Evolutionary conservation across 2,113 vertebrate genomes (phyloP), one percentile per base, ranked within the genome.

Genomic region (Phylloscopus whistleri): DNA sequence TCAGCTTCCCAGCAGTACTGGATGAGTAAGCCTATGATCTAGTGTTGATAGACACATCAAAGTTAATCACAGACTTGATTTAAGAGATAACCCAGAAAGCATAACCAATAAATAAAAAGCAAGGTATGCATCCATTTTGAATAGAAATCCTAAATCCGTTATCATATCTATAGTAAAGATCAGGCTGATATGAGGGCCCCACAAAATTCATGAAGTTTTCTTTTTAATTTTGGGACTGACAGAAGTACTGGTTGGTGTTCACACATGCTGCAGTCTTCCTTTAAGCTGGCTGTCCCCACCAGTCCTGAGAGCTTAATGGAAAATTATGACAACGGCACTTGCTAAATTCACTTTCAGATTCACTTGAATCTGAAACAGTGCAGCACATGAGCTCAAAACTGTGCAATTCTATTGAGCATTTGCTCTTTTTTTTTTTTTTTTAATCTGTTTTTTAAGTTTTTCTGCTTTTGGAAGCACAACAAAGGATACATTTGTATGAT

Each of bases 21-120:
- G 85, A 62, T 83, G 84, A 93, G 41, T 66, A 77, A 67, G 90
- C 30, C 79, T 95, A 14, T 95, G 96, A 95, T 96, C 79, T 84
- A 43, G 33, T 44, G 23, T 41, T 96, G 94, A 95, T 80, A 95
- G 95, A 86, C 94, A 94, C 88, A 92, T 94, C 92, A 95, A 96
- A 96, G 94, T 93, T 95, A 86, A 93, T 86, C 94, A 69, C 14
- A 84, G 72, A 43, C 51, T 80, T 90, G 83, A 93, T 92, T 90
- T 92, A 77, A 84, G 59, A 77, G 15, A 58, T 49, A 96, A 94
- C 90, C 72, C 82, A 95, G 83, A 96, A 95, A 94, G 20, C 28
- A 73, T 74, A 86, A 66, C 59, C n/a, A 84, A 58, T 63, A 83
- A 90, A 90, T 62, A 90, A 92, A 87, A 92, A 74, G 22, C 21